Conservation (phyloP, 2,797 vertebrate species). For the Eospalax fontanierii region DNA sequence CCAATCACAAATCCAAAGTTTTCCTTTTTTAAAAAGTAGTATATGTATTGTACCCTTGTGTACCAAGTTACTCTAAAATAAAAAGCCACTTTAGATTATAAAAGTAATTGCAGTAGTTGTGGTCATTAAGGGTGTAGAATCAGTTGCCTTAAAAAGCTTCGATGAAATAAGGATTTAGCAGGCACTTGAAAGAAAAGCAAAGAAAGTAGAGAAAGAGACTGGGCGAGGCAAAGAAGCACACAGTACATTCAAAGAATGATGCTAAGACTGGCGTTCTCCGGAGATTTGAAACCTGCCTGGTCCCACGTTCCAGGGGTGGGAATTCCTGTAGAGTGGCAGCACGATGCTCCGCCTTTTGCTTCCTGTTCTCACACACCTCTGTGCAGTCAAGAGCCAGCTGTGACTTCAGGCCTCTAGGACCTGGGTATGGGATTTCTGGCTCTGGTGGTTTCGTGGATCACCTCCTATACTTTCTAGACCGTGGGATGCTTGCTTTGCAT, state of each 20-base stretch:
- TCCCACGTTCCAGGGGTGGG: neutral
- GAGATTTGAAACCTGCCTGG: neutral
- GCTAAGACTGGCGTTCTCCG: neutral
- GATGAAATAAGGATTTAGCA: neutral
- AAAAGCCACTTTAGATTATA: neutral
- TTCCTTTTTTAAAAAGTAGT: neutral
- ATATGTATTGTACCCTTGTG: conserved; percentile 24
- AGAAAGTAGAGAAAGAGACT: neutral
- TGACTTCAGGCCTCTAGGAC: neutral
- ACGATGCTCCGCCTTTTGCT: neutral
- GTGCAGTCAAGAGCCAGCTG: neutral
- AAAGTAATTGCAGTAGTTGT: neutral
- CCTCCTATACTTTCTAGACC: neutral
- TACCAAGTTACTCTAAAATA: conserved; percentile 29
- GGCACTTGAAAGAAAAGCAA: no score
- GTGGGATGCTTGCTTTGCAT: neutral
- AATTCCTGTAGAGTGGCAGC: neutral
- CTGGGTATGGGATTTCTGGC: neutral
- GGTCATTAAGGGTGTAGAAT: conserved; percentile 6
- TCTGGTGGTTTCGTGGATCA: neutral
- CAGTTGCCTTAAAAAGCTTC: neutral
- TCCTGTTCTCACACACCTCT: neutral
- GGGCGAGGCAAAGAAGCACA: neutral
- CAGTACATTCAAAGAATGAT: conserved; percentile 10
- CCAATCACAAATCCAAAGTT: neutral